phyloP scores from a whole-genome alignment of 2,888 invertebrate species.

The Nematopogon swammerdamellus region DNA sequence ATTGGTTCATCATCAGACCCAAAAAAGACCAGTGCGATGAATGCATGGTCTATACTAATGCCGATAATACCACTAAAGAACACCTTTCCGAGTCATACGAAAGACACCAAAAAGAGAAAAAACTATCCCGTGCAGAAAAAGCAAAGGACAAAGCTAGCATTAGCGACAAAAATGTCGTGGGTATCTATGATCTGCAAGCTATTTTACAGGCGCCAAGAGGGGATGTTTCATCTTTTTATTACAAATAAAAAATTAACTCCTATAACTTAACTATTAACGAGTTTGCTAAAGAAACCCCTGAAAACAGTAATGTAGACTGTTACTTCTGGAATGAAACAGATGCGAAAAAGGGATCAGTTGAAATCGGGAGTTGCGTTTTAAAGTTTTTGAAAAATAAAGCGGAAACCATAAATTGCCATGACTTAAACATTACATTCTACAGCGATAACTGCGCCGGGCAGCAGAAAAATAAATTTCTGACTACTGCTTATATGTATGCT shows the following conservation, averaged over 20 bases:
- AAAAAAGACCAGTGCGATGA: slow-evolving; percentile 2
- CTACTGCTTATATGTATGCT: slow-evolving; percentile 4
- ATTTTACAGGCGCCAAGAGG: slow-evolving; percentile 13
- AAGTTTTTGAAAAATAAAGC: not conserved
- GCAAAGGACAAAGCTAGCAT: slow-evolving; percentile 11
- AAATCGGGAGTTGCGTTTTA: slow-evolving; percentile 11
- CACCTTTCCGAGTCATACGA: not conserved
- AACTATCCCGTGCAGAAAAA: slow-evolving; percentile 11
- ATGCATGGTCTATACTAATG: slow-evolving; percentile 1
- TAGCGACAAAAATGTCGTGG: slow-evolving; percentile 10
- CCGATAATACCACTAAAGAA: not conserved
- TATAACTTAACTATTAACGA: slow-evolving; percentile 10
- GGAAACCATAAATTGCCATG: slow-evolving; percentile 1
- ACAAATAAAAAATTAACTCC: slow-evolving; percentile 13
- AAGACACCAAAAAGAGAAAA: slow-evolving; percentile 9
- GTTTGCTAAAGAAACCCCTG: slow-evolving; percentile 9
- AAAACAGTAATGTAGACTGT: slow-evolving; percentile 10
- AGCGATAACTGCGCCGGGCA: slow-evolving; percentile 4
- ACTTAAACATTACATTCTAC: not conserved
- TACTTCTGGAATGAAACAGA: slow-evolving; percentile 15
- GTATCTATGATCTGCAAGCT: slow-evolving; percentile 13
- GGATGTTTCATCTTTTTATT: slow-evolving; percentile 12
- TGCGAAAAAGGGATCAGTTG: slow-evolving; percentile 13
- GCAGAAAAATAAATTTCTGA: slow-evolving; percentile 5
- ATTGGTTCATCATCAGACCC: not conserved